Percentiles rank a stretch among this genome's conserved stretches.
Evolutionary conservation across 2,888 invertebrate species (phyloP).

Genomic region (Mythimna loreyi): DNA sequence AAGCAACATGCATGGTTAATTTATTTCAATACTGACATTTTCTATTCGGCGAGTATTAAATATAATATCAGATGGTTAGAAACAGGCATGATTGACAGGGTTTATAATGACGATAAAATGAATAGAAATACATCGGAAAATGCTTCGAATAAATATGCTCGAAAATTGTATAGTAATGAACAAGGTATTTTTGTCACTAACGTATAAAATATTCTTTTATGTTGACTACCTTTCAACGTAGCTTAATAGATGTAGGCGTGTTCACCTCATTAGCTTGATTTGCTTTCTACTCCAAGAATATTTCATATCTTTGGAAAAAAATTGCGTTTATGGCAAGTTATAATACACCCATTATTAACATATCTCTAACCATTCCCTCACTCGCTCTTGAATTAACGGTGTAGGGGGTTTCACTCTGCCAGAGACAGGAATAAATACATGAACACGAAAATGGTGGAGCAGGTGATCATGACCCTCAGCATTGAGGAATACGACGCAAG

Average conservation of each 20-base stretch:
- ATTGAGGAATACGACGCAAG: too few relatives aligned
- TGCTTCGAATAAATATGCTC: conserved; percentile 3
- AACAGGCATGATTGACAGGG: conserved; percentile 41
- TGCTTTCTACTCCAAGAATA: conserved; percentile 4
- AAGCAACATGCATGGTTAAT: conserved; percentile 1
- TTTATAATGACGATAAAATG: conserved; percentile 25
- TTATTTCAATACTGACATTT: conserved; percentile 4
- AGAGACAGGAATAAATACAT: too few relatives aligned
- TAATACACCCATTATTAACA: not conserved
- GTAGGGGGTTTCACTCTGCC: too few relatives aligned
- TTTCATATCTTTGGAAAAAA: not conserved
- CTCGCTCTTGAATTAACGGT: too few relatives aligned
- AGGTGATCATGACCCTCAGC: too few relatives aligned
- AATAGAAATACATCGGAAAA: conserved; percentile 40
- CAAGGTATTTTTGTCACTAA: not conserved
- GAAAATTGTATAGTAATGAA: not conserved
- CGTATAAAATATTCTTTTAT: not conserved
- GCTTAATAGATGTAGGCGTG: not conserved
- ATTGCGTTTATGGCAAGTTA: not conserved
- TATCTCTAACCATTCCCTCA: too few relatives aligned
- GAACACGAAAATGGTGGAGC: too few relatives aligned
- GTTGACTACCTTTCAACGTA: not conserved
- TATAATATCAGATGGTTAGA: conserved; percentile 17
- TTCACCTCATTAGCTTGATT: conserved; percentile 3
- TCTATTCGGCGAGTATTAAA: conserved; percentile 10